A percentile compares a stretch with the other conserved stretches of the same genome.
These are phyloP conservation scores for Montifringilla adamsi DNA, from an alignment of 2,113 vertebrate species.

Conservation along the genomic window DNA sequence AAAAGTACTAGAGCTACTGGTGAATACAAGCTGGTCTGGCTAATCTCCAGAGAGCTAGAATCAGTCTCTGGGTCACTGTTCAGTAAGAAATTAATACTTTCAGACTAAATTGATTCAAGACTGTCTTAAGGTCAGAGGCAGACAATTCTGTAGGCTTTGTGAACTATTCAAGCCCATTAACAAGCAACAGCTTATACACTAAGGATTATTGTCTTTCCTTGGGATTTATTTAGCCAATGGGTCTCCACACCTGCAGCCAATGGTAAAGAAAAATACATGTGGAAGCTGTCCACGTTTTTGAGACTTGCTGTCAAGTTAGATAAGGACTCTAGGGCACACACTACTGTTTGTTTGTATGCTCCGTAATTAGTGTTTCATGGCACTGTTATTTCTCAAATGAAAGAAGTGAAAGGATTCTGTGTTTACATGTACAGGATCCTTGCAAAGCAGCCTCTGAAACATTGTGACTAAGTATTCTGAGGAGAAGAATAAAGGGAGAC, in stretches of 20 bases:
- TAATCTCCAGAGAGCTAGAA: background rate
- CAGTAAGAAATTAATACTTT: background rate
- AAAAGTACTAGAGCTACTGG: background rate
- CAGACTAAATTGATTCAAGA: background rate
- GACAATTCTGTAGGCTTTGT: background rate
- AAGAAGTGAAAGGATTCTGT: background rate
- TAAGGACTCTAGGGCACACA: background rate
- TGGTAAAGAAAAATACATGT: background rate
- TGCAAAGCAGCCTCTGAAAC: background rate
- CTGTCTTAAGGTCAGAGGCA: background rate
- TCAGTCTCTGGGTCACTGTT: background rate
- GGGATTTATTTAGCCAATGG: background rate
- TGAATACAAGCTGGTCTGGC: background rate
- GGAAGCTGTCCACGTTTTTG: background rate
- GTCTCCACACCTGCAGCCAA: background rate
- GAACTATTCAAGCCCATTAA: background rate
- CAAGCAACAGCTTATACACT: background rate
- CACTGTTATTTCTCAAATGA: background rate
- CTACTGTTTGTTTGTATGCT: background rate
- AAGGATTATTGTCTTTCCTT: background rate
- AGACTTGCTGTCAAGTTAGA: background rate
- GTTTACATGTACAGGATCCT: background rate
- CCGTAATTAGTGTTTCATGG: background rate
- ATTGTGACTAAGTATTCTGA: background rate
- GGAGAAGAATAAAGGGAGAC: fast-evolving